A percentile compares a stretch with the other conserved stretches of the same genome.
phyloP scores from a whole-genome alignment of 1,140 invertebrate species.

The Varroa destructor region DNA sequence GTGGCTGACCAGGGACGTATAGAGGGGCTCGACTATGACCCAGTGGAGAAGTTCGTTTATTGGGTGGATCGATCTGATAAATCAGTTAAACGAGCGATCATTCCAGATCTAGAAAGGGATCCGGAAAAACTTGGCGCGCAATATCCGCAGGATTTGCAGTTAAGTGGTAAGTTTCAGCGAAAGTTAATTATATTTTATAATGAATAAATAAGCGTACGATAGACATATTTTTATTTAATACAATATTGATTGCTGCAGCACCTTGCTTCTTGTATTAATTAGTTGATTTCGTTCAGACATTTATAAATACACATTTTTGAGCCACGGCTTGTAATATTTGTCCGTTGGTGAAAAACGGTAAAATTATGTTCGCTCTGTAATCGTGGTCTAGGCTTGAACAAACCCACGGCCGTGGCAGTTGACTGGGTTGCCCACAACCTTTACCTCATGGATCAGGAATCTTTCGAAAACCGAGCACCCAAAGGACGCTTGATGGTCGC shows the following conservation, averaged over 20 bases:
- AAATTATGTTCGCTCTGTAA: constrained; percentile 4
- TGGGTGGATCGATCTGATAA: constrained; percentile 82
- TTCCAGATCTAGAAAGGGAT: constrained; percentile 53
- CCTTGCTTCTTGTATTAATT: too few relatives aligned
- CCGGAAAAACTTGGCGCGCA: constrained; percentile 54
- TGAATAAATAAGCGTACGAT: not conserved
- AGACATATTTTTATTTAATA: too few relatives aligned
- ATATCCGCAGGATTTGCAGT: constrained; percentile 71
- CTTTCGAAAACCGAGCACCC: constrained; percentile 47
- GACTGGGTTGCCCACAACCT: constrained; percentile 79
- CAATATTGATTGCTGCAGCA: too few relatives aligned
- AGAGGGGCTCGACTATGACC: constrained; percentile 71
- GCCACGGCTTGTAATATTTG: too few relatives aligned
- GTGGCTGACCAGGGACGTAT: constrained; percentile 68
- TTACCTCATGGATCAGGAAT: constrained; percentile 81
- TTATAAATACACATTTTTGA: too few relatives aligned
- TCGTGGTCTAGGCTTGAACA: constrained; percentile 48
- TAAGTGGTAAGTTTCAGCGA: constrained; percentile 34
- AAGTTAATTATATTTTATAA: not conserved
- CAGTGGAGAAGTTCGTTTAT: constrained; percentile 62
- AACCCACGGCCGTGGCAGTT: constrained; percentile 67
- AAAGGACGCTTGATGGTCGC: constrained; percentile 64
- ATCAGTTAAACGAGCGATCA: constrained; percentile 76
- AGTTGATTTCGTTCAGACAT: too few relatives aligned
- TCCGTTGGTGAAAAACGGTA: too few relatives aligned